These are phyloP conservation scores for Phrynocephalus guinanensis DNA, from an alignment of 2,797 vertebrate genomes.

Conservation along the genomic window DNA sequence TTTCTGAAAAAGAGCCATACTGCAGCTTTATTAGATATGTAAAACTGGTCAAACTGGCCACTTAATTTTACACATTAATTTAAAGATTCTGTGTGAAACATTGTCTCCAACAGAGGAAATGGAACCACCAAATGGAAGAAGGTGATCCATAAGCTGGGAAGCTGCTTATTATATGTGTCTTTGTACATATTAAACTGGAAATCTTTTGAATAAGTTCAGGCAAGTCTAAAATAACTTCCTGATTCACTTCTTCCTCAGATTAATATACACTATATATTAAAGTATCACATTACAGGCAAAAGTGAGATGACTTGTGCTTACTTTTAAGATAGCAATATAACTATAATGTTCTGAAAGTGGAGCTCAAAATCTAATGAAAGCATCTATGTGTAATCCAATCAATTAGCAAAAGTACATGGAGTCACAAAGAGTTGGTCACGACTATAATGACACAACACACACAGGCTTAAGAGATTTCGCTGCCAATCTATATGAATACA, in stretches of 20 bases:
- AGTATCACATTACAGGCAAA: background rate
- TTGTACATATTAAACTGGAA: background rate
- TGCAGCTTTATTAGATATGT: background rate
- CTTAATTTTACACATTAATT: background rate
- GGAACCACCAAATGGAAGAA: background rate
- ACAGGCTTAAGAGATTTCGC: background rate
- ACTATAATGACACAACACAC: too few species aligned
- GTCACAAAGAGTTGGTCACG: too few species aligned
- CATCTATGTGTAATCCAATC: background rate
- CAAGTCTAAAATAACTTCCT: background rate
- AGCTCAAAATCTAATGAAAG: background rate
- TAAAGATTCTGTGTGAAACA: background rate
- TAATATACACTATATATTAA: background rate
- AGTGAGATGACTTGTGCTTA: background rate
- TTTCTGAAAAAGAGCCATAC: background rate
- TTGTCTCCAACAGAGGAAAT: background rate
- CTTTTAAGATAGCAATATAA: background rate
- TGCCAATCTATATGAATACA: background rate
- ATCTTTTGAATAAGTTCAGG: background rate
- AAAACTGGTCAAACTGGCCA: background rate
- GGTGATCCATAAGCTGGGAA: background rate
- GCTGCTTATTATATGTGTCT: background rate
- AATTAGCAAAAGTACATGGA: background rate
- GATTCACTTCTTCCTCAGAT: background rate
- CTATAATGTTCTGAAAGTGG: background rate